Conservation (phyloP, 2,797 vertebrate species). For the Darevskia mixta region DNA sequence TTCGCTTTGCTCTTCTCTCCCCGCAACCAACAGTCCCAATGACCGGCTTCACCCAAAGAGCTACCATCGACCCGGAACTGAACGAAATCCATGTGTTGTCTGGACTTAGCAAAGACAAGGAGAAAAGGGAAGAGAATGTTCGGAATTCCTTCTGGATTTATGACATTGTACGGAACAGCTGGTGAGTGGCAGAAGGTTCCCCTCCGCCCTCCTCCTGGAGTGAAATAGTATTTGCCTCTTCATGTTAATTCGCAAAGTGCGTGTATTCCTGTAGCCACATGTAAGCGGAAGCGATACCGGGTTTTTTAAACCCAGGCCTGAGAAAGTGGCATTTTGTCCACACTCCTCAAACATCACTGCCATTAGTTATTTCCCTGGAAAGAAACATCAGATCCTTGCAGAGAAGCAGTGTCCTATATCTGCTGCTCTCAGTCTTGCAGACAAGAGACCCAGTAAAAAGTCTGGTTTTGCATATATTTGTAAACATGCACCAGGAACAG, state of each 20-base stretch:
- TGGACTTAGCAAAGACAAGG: constrained; percentile 98
- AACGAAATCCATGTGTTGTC: constrained; percentile 99
- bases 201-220: too few relatives aligned
- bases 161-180: constrained; percentile 97
- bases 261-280: neutral
- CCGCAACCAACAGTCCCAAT: constrained; percentile 87
- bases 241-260: neutral
- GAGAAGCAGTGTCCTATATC: neutral
- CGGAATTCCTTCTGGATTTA: constrained; percentile 99
- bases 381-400: neutral
- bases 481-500: neutral
- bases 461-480: neutral
- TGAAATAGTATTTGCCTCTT: neutral
- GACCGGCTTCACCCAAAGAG: constrained; percentile 98
- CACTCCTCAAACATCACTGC: neutral
- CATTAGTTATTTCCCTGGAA: too few relatives aligned
- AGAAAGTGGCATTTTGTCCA: too few relatives aligned
- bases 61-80: constrained; percentile 97
- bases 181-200: constrained; percentile 78
- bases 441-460: neutral
- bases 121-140: constrained; percentile 97
- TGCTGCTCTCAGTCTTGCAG: neutral
- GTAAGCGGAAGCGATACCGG: neutral
- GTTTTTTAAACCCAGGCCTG: neutral
- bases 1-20: constrained; percentile 29